These are phyloP conservation scores for Monodelphis domestica DNA, from an alignment of 2,797 vertebrate genomes.

Conservation along the genomic window DNA sequence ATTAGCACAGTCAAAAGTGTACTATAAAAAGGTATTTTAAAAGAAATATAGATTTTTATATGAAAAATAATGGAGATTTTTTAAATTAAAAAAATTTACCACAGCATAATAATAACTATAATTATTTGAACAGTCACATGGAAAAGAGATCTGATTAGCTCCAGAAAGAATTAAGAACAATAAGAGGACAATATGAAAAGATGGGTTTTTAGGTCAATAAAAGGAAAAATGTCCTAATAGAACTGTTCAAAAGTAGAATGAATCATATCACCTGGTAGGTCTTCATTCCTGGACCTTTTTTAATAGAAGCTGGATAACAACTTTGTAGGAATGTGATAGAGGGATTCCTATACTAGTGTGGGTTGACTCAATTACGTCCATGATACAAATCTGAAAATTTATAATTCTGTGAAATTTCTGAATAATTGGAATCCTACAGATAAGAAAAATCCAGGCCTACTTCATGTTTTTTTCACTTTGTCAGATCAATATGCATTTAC, in stretches of 20 bases:
- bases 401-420: slow-evolving; percentile 49
- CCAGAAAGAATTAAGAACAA: not conserved
- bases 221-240: not conserved
- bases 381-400: not conserved
- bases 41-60: not conserved
- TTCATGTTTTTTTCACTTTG: slow-evolving; percentile 53
- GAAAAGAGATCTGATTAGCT: not conserved
- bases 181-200: not conserved
- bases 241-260: not conserved
- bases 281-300: not conserved
- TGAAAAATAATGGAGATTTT: not conserved
- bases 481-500: slow-evolving; percentile 59
- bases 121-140: not conserved
- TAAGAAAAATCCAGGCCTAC: slow-evolving; percentile 21
- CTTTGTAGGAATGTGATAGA: not conserved
- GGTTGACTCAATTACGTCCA: not conserved
- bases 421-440: slow-evolving; percentile 59
- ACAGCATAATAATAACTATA: not conserved
- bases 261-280: not conserved
- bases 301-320: not conserved
- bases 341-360: not conserved
- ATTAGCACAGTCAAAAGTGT: not conserved
- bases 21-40: not conserved
- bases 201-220: not conserved
- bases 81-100: not conserved